These are phyloP conservation scores for Vanessa cardui DNA, from an alignment of 2,888 invertebrate genomes.

Conservation along the genomic window DNA sequence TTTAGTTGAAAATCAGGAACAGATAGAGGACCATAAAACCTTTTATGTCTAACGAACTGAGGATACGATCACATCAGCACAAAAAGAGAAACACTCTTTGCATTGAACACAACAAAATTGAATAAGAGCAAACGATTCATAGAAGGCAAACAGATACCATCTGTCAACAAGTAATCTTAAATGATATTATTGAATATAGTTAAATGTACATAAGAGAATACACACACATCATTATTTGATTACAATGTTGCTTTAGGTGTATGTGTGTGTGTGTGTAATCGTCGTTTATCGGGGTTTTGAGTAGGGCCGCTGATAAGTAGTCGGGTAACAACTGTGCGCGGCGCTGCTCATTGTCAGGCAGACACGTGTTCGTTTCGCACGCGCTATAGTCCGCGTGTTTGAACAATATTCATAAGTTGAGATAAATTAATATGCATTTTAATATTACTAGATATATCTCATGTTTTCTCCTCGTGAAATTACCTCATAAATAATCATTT, in stretches of 20 bases:
- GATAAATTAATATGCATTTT: slow-evolving; percentile 1
- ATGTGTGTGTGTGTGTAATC: slow-evolving; percentile 1
- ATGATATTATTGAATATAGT: not conserved
- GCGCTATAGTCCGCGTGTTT: slow-evolving; percentile 9
- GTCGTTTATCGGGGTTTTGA: slow-evolving; percentile 23
- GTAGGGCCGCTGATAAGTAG: slow-evolving; percentile 26
- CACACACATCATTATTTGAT: not conserved
- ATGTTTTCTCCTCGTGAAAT: no score
- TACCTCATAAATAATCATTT: no score
- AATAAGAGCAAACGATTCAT: no score
- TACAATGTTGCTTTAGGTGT: slow-evolving; percentile 15
- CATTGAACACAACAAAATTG: no score
- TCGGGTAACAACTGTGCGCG: slow-evolving; percentile 23
- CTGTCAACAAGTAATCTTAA: not conserved
- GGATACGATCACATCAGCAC: no score
- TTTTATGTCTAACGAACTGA: no score
- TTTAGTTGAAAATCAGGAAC: no score
- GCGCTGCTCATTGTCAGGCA: slow-evolving; percentile 14
- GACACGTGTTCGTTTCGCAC: slow-evolving; percentile 26
- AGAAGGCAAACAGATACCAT: no score
- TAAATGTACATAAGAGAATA: not conserved
- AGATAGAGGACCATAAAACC: no score
- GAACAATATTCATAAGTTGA: not conserved
- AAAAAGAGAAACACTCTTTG: no score
- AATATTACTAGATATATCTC: not conserved